Evolutionary conservation across 2,113 vertebrate species (phyloP).

Genomic region (Pituophis catenifer): DNA sequence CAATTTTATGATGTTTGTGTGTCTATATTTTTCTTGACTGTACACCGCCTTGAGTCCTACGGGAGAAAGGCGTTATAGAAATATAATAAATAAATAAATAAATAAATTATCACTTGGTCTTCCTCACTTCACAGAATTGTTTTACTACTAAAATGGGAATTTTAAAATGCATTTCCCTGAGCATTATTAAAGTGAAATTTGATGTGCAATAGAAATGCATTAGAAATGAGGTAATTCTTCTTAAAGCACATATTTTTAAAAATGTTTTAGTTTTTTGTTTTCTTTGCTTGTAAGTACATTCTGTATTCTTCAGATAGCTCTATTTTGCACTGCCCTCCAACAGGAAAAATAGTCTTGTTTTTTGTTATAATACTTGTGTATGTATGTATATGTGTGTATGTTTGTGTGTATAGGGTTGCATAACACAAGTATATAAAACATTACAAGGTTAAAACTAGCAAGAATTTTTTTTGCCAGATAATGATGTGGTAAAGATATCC

Average conservation of each 20-base stretch:
- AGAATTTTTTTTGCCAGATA: neutral
- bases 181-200: neutral
- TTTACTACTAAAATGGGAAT: neutral
- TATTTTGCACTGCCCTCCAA: neutral
- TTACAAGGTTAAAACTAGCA: neutral
- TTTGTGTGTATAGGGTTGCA: too few relatives aligned
- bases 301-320: neutral
- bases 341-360: neutral
- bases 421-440: too few relatives aligned
- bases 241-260: neutral
- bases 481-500: neutral
- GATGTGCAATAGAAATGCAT: neutral
- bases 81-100: too few relatives aligned
- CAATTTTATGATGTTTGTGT: too few relatives aligned
- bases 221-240: neutral
- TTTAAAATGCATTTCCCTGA: neutral
- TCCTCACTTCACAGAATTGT: neutral
- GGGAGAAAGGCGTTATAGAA: too few relatives aligned
- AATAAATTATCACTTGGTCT: neutral
- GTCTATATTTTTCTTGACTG: too few relatives aligned
- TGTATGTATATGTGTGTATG: too few relatives aligned
- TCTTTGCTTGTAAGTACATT: neutral
- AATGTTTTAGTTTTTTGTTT: neutral
- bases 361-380: neutral
- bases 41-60: too few relatives aligned